Conservation (phyloP, 2,888 invertebrate species). For the Cenopis cana region DNA sequence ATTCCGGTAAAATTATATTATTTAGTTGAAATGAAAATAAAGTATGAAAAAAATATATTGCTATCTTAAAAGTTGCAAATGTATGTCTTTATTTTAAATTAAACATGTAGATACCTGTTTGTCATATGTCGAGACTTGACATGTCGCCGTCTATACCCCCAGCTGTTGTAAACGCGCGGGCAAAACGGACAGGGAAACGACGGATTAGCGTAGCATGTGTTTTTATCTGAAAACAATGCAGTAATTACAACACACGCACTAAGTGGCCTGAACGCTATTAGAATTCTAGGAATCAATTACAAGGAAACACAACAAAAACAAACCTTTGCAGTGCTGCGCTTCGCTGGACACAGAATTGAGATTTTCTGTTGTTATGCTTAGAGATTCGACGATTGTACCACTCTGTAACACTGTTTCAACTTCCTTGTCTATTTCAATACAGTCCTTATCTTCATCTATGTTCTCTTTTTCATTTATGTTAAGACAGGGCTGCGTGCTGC, state of each 20-base stretch:
- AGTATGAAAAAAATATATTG: too few species aligned
- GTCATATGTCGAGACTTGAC: constrained; percentile 86
- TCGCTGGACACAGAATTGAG: constrained; percentile 74
- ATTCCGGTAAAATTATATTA: too few species aligned
- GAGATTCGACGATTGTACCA: constrained; percentile 78
- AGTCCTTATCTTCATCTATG: constrained; percentile 68
- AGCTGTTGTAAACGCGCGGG: constrained; percentile 86
- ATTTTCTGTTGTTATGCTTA: constrained; percentile 77
- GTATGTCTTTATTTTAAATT: too few species aligned
- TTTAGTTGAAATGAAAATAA: too few species aligned
- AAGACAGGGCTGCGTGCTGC: constrained; percentile 76
- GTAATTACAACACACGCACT: constrained; percentile 6
- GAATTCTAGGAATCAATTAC: background rate
- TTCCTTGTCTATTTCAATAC: constrained; percentile 79
- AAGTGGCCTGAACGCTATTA: background rate
- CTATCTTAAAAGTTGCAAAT: too few species aligned
- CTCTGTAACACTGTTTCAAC: constrained; percentile 80
- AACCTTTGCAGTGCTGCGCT: constrained; percentile 76
- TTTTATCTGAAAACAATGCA: constrained; percentile 64
- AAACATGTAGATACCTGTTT: constrained; percentile 65
- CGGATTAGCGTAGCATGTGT: constrained; percentile 72
- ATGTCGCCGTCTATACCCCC: constrained; percentile 87
- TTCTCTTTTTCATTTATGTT: constrained; percentile 66
- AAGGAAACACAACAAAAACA: constrained; percentile 15
- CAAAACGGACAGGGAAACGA: constrained; percentile 88